Base-by-base conservation (phyloP, 2,797 vertebrate genomes). In the Acridotheres tristis region DNA sequence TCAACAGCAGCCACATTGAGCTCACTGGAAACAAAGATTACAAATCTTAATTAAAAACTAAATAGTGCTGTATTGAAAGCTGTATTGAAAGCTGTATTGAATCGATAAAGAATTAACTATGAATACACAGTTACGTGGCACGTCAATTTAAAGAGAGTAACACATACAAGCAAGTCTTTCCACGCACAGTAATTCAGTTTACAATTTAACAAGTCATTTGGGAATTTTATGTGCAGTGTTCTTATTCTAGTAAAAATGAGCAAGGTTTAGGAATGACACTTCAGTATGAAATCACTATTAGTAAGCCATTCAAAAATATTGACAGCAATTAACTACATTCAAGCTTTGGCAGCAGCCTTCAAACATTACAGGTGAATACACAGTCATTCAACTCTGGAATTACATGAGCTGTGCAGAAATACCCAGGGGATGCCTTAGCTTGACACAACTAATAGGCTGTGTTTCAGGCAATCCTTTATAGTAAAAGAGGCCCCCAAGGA, bases 1-100 rank as follows among this genome's bases (percentile, higher is more conserved):
- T 99, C 99, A 67, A 99, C 99, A 36, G 98, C 97, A 36, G 99
- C 98, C 68, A 99, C 98, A 12, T 99, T 99, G 85, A 99, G 97
- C 97, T 99, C 99, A 95, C 99, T 99, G 96, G 61, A 97, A 96
- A 96, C 54, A 90, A 85, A 96, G 47, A 76, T 87, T 21, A 96
- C 36, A 96, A 94, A 97, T 40, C 32, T 74, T 40, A 77, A 88
- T 92, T 87, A 94, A 26, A 47, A 93, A 61, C 30, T 75, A 16
- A 68, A 59, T 5, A 50, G 59, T 13, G 30, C 14, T 26, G 47
- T 54, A 88, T 50, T 85, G 72, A 88, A 85, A 11, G 21, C 8
- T 34, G 43, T n/a, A 85, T 34, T 89, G 66, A 77, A 91, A 11
- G 21, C 8, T 34, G 43, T n/a, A 85, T 34, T 89, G 66, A 77